A percentile compares a stretch with the other conserved stretches of the same genome.
Conservation (phyloP, 2,797 vertebrate genomes). For the Dermochelys coriacea region DNA sequence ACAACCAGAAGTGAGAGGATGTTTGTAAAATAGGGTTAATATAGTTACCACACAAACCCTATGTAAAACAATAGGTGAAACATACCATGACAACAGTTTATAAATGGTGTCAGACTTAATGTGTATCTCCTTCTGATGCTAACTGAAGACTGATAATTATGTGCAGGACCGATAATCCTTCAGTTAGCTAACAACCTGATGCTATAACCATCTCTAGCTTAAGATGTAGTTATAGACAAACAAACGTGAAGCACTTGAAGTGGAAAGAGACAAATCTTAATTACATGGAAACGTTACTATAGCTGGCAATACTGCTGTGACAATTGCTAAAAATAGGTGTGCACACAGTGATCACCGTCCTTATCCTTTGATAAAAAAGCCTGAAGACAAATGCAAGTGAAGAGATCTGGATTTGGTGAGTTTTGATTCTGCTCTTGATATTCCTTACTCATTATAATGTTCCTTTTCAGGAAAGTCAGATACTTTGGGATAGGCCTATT, state of each 20-base stretch:
- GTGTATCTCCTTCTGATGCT: neutral
- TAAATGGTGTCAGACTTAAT: neutral
- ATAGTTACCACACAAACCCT: neutral
- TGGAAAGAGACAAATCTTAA: neutral
- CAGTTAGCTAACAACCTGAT: neutral
- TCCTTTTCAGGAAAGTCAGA: accelerated
- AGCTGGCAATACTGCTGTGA: neutral
- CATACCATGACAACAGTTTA: neutral
- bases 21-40: neutral
- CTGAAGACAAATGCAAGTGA: neutral
- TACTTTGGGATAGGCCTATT: accelerated
- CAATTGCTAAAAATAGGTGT: neutral
- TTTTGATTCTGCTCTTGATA: neutral
- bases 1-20: neutral
- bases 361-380: neutral
- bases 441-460: accelerated
- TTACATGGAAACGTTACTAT: neutral
- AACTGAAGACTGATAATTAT: neutral
- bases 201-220: neutral
- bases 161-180: neutral
- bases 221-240: neutral
- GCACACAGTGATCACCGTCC: neutral
- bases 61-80: neutral
- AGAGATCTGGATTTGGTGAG: neutral
- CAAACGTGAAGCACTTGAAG: neutral